Percentiles rank a stretch among this genome's conserved stretches.
phyloP scores from a whole-genome alignment of 2,888 invertebrate species.

The Folsomia candida region DNA sequence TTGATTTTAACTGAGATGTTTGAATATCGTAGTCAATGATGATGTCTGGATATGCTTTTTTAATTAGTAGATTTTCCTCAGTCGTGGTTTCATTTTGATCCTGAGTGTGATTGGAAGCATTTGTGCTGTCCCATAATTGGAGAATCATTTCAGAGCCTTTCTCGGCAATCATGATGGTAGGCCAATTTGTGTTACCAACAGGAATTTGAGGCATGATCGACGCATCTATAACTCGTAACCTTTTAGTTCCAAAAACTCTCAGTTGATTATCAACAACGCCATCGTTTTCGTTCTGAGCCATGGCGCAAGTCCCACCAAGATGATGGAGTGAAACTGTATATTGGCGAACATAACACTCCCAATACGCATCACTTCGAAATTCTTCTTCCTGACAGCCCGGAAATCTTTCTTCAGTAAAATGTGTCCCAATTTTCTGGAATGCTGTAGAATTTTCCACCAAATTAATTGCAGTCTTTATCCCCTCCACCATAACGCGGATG shows the following conservation, averaged over 20 bases:
- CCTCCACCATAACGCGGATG: conserved; percentile 33
- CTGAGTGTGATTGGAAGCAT: neutral
- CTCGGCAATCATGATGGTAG: conserved; percentile 32
- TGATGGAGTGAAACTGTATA: conserved; percentile 71
- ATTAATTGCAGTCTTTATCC: conserved; percentile 37
- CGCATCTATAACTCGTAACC: conserved; percentile 40
- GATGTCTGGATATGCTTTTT: neutral
- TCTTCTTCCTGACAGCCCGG: conserved; percentile 45
- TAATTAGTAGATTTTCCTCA: neutral
- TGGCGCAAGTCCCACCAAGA: conserved; percentile 66
- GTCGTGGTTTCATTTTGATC: no score
- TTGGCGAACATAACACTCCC: conserved; percentile 63
- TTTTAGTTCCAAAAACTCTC: conserved; percentile 32
- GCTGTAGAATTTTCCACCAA: conserved; percentile 37
- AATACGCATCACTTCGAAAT: conserved; percentile 63
- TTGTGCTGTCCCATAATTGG: conserved; percentile 5
- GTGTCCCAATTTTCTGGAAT: conserved; percentile 25
- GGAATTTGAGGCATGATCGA: conserved; percentile 21
- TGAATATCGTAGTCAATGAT: neutral
- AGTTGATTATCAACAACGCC: conserved; percentile 46
- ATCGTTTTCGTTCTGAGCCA: conserved; percentile 58
- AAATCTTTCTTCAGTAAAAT: conserved; percentile 31
- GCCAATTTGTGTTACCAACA: conserved; percentile 21
- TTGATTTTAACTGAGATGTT: no score
- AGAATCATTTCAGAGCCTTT: conserved; percentile 27